Base-by-base conservation (phyloP, 2,113 vertebrate species). In the Porphyrio hochstetteri region DNA sequence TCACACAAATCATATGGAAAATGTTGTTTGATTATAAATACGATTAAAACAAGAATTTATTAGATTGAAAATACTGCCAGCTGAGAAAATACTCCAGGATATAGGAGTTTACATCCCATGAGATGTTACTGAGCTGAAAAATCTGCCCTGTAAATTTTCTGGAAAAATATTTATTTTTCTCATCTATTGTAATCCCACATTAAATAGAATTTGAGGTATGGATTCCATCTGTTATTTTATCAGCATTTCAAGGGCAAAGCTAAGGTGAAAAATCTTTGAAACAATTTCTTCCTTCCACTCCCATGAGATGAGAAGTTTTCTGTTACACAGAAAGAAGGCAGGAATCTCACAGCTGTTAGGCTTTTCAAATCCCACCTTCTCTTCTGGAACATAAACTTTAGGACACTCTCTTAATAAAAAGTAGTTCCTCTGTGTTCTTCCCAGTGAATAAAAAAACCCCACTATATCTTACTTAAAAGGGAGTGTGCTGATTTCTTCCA, bases 111-210 rank as follows among this genome's bases (percentile, higher is more conserved):
- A 64, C 36, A 82, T 61, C 24, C 61, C 31, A 33, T 76, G 55
- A 85, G 69, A 74, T 57, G 81, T 42, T 65, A 74, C 0, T 75
- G 46, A 76, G 31, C 19, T 35, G 44, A 96, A 92, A 95, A 90
- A 92, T 53, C 33, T 78, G 35, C n/a, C 38, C 42, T 60, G 55
- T 7, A 86, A 64, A 71, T 75, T 95, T 94, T 77, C 24, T 64
- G 16, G 38, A 65, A 92, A 90, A 84, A 82, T 94, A 80, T 87
- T 92, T 87, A 53, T 71, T 44, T 69, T 85, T 69, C 57, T 95
- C 31, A 53, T 91, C 36, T 95, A 29, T 74, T 88, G 35, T 67
- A 82, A 93, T 31, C 29, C 48, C 27, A 68, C 38, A 72, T 89
- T 85, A 95, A 91, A 87, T 7, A 93, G 53, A 94, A 82, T 76